Evolutionary conservation across 2,113 vertebrate species (phyloP), one percentile per base, ranked within the genome.

Genomic region (Megaleporinus macrocephalus): DNA sequence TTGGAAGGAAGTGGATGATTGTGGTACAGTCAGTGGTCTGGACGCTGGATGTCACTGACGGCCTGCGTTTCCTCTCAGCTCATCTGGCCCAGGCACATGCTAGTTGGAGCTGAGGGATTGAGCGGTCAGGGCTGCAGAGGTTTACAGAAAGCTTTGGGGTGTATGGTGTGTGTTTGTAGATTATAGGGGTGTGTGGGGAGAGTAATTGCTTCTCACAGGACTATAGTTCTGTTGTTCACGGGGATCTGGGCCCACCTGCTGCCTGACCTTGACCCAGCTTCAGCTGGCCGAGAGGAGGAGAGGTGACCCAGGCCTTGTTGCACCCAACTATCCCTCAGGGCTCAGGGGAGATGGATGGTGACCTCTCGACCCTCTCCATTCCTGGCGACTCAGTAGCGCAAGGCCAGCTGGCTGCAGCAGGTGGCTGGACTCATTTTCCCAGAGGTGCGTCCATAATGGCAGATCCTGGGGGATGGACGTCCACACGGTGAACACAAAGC

Each of bases 331-430:
- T 29, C 63, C 26, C 29, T 72, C 57, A 10, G 65, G 89, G 76
- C 78, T 87, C 33, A 55, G 69, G 82, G 87, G 87, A 79, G 81
- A 84, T 86, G 63, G 86, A 83, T 89, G 91, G 87, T 88, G 85
- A 78, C 24, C 89, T 88, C 88, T 76, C 89, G 88, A 92, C 90
- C 90, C 89, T 72, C 86, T 86, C 82, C 80, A 81, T 90, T 90
- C 87, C 88, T 87, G 86, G 90, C 82, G 85, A 88, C 82, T 89
- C 81, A 59, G 87, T 88, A 87, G 87, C 88, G 78, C 69, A 78
- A 78, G 26, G 85, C 83, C 93, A 94, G 93, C 90, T 93, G 92
- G 70, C 27, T 84, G 79, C 65, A 87, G 90, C 93, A 93, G 92
- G 93, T 93, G 93, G 89, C 84, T 57, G 16, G 84, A 87, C 89